Base-by-base conservation (phyloP, 1,140 invertebrate species). In the Drosophila triauraria region DNA sequence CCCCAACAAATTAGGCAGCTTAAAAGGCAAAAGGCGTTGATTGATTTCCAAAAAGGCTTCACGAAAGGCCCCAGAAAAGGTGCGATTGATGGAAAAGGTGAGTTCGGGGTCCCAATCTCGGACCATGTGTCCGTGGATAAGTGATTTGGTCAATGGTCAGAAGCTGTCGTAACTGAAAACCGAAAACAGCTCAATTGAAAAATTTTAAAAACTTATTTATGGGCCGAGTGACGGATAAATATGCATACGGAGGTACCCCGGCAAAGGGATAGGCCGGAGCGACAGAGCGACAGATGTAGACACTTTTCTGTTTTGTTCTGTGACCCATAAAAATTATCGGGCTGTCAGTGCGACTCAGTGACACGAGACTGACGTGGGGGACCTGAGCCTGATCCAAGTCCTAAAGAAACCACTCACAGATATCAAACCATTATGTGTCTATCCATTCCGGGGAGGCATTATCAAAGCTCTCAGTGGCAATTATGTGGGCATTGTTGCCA, bases 21-120 rank as follows among this genome's bases (percentile, higher is more conserved):
- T 78, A 78, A 75, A 59, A 70, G 63, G 56, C 70, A 69, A 75
- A 82, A 72, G 76, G 79, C 83, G 83, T 87, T 87, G 79, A 87
- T 86, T 87, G 83, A 86, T 86, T 82, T 69, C 57, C 51, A 62
- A 87, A 68, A 82, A 77, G 82, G 82, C 77, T 77, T 63, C 13
- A 38, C 51, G 43, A 65, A 56, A 60, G 42, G n/a, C 43, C 43
- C 38, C 15, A 25, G 25, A 58, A 51, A 42, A n/a, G 42, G 20
- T 32, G 51, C 43, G 50, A 54, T 32, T 54, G 62, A 70, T 57
- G 27, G 30, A 56, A 46, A 42, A 75, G 58, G 30, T 74, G 46
- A 59, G 42, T 15, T 35, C 13, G 25, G 46, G 40, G 32, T 48
- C 53, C 59, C 20, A 43, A 71, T 71, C 69, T 72, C 38, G 53